These are phyloP conservation scores for Heliconius charithonia DNA, from an alignment of 2,888 invertebrate genomes.

Conservation along the genomic window DNA sequence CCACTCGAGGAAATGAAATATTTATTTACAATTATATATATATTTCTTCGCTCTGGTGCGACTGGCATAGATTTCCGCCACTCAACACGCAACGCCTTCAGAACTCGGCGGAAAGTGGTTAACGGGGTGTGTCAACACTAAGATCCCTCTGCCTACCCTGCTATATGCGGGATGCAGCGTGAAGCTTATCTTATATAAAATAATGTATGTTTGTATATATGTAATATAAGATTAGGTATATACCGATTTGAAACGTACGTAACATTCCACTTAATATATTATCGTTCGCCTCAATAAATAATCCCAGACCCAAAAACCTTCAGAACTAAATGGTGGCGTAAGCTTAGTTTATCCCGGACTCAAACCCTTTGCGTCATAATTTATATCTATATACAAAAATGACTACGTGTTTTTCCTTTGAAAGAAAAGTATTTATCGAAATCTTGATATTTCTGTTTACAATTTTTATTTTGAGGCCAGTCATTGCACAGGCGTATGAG, in stretches of 20 bases:
- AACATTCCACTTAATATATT: constrained; percentile 23
- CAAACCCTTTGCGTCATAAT: constrained; percentile 4
- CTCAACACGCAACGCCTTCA: too few relatives aligned
- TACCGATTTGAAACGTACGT: neutral
- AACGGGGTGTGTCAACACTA: too few relatives aligned
- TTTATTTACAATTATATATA: too few relatives aligned
- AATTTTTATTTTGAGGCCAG: neutral
- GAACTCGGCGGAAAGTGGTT: too few relatives aligned
- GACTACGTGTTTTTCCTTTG: neutral
- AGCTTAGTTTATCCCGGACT: constrained; percentile 13
- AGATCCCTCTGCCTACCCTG: too few relatives aligned
- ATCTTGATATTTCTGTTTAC: neutral
- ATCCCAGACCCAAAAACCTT: constrained; percentile 10
- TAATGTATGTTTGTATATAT: neutral
- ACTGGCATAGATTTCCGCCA: too few relatives aligned
- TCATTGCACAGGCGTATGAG: too few relatives aligned
- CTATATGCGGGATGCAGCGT: too few relatives aligned
- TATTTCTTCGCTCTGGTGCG: too few relatives aligned
- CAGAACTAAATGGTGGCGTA: neutral
- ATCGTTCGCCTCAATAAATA: constrained; percentile 20
- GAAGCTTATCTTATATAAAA: neutral
- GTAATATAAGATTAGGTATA: neutral
- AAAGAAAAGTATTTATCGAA: neutral
- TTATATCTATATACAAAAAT: neutral
- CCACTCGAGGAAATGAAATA: too few relatives aligned